phyloP scores from a whole-genome alignment of 1,140 invertebrate genomes.

The Drosophila teissieri region DNA sequence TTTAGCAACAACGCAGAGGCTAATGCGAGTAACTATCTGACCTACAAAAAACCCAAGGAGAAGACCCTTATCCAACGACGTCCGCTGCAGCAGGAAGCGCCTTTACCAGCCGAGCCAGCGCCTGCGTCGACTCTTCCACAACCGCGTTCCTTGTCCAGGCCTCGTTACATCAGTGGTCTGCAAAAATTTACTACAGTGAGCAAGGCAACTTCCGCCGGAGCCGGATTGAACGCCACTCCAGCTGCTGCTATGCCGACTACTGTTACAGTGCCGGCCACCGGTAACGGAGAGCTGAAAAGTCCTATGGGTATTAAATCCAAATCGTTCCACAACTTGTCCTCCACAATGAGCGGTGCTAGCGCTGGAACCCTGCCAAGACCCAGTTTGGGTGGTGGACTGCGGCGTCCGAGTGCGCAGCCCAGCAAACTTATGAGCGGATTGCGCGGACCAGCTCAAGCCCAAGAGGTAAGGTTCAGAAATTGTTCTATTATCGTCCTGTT shows the following conservation, averaged over 20 bases:
- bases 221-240: constrained; percentile 60
- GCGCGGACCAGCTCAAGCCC: constrained; percentile 17
- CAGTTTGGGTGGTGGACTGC: constrained; percentile 49
- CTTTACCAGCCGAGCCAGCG: not conserved
- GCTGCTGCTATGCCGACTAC: not conserved
- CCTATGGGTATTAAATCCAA: constrained; percentile 84
- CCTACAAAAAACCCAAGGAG: constrained; percentile 79
- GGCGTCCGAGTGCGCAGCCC: constrained; percentile 38
- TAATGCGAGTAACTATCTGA: constrained; percentile 60
- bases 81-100: constrained; percentile 37
- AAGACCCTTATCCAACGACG: constrained; percentile 45
- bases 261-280: constrained; percentile 8
- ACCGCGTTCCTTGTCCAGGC: constrained; percentile 74
- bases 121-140: constrained; percentile 19
- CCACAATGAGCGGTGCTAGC: constrained; percentile 45
- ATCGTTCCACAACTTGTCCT: constrained; percentile 81
- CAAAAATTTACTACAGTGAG: constrained; percentile 71
- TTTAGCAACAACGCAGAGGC: constrained; percentile 30
- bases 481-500: not conserved
- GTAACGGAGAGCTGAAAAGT: constrained; percentile 65
- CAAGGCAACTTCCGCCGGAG: constrained; percentile 77
- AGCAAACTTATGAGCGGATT: constrained; percentile 35
- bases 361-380: constrained; percentile 28
- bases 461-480: constrained; percentile 36
- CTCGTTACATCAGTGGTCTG: constrained; percentile 76